These are phyloP conservation scores for Myripristis murdjan DNA, from an alignment of 2,797 vertebrate genomes.

Conservation along the genomic window DNA sequence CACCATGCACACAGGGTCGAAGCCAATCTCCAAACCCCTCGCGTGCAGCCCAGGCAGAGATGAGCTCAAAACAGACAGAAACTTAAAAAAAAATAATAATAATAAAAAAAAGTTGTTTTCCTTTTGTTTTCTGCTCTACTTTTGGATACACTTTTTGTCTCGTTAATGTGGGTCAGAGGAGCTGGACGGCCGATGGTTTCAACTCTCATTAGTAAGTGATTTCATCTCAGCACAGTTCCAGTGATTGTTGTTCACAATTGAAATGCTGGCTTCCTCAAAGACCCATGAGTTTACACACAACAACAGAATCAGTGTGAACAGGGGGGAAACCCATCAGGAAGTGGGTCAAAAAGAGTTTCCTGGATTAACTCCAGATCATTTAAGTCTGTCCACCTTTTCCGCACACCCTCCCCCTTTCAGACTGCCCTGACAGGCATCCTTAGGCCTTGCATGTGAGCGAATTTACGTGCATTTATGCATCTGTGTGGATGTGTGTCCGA, in stretches of 20 bases:
- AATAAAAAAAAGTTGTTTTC: slow-evolving; percentile 50
- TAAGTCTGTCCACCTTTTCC: slow-evolving; percentile 50
- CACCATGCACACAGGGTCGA: slow-evolving; percentile 23
- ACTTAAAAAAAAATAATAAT: too few relatives aligned
- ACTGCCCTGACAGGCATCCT: slow-evolving; percentile 41
- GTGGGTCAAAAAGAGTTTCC: slow-evolving; percentile 74
- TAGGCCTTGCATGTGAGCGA: slow-evolving; percentile 22
- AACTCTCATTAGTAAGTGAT: slow-evolving; percentile 24
- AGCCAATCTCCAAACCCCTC: slow-evolving; percentile 60
- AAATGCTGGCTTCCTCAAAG: slow-evolving; percentile 47
- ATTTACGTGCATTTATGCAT: slow-evolving; percentile 2
- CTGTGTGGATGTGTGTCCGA: slow-evolving; percentile 31
- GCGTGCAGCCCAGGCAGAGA: slow-evolving; percentile 62
- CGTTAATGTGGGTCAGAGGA: slow-evolving; percentile 2
- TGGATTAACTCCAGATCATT: slow-evolving; percentile 73
- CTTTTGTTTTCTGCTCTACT: slow-evolving; percentile 61
- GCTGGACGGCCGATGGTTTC: slow-evolving; percentile 1
- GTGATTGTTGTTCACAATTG: slow-evolving; percentile 54
- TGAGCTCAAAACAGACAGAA: slow-evolving; percentile 73
- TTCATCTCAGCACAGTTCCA: slow-evolving; percentile 35
- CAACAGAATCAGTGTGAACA: slow-evolving; percentile 54
- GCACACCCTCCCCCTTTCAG: slow-evolving; percentile 42
- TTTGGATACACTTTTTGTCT: slow-evolving; percentile 47
- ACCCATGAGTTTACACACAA: slow-evolving; percentile 53
- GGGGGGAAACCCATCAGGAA: slow-evolving; percentile 66